Percentiles rank a stretch among this genome's conserved stretches.
Conservation (phyloP, 1,140 invertebrate genomes). For the Drosophila funebris region DNA sequence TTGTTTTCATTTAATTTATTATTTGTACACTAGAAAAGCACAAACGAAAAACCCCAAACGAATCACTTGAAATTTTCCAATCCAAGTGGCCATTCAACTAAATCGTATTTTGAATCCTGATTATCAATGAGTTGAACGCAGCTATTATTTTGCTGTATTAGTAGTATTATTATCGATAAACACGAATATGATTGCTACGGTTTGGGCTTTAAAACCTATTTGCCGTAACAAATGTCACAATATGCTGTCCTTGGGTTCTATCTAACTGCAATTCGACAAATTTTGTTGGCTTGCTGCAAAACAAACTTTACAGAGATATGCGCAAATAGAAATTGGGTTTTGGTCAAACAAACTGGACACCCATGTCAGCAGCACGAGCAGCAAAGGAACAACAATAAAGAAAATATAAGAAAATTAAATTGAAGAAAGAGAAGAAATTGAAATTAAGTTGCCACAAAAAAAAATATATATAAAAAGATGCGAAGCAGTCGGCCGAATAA, state of each 20-base stretch:
- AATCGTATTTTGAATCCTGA: slow-evolving; percentile 17
- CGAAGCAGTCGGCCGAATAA: slow-evolving; percentile 68
- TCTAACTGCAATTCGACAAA: slow-evolving; percentile 45
- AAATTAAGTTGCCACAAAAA: slow-evolving; percentile 76
- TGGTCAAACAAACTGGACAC: slow-evolving; percentile 59
- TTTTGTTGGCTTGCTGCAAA: slow-evolving; percentile 53
- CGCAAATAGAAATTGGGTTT: slow-evolving; percentile 74
- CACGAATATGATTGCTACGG: slow-evolving; percentile 21
- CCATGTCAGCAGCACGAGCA: slow-evolving; percentile 38
- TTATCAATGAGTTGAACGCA: slow-evolving; percentile 19
- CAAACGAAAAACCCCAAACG: background rate
- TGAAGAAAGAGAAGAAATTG: slow-evolving; percentile 51
- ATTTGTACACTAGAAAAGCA: background rate
- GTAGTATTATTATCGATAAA: slow-evolving; percentile 13
- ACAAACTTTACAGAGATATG: slow-evolving; percentile 63
- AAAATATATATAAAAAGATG: slow-evolving; percentile 55
- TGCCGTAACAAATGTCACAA: slow-evolving; percentile 29
- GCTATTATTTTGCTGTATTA: background rate
- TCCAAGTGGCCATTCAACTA: slow-evolving; percentile 21
- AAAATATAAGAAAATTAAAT: slow-evolving; percentile 10
- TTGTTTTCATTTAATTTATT: slow-evolving; percentile 4
- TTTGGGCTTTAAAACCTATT: slow-evolving; percentile 56
- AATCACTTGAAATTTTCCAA: slow-evolving; percentile 32
- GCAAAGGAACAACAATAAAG: slow-evolving; percentile 8
- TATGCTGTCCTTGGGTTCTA: slow-evolving; percentile 1